Conservation (phyloP, 2,888 invertebrate species). For the Tetramorium bicarinatum region DNA sequence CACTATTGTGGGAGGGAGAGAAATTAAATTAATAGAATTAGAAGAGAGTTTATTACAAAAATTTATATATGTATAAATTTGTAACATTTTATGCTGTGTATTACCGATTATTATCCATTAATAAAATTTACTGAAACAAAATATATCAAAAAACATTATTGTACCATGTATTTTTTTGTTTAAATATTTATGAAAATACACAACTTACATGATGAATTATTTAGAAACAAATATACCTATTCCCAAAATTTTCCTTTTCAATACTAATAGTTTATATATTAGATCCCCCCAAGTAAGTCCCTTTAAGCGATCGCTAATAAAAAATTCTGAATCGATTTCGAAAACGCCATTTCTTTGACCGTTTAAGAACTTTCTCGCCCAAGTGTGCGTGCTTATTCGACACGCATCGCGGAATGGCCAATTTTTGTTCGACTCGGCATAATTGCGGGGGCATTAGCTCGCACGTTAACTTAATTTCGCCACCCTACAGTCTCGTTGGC, state of each 20-base stretch:
- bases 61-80: conserved; percentile 55
- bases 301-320: not conserved
- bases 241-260: not conserved
- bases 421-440: conserved; percentile 18
- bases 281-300: not conserved
- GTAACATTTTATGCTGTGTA: conserved; percentile 52
- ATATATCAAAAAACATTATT: conserved; percentile 54
- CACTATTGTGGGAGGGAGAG: conserved; percentile 22
- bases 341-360: not conserved
- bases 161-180: conserved; percentile 19
- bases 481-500: not conserved
- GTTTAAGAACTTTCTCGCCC: not conserved
- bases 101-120: not conserved
- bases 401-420: conserved; percentile 2
- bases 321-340: not conserved
- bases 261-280: not conserved
- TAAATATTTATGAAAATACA: not conserved
- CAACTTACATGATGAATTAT: not conserved
- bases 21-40: conserved; percentile 51
- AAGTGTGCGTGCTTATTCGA: not conserved
- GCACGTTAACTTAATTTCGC: conserved; percentile 62
- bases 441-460: conserved; percentile 61
- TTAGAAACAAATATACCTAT: not conserved
- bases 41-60: conserved; percentile 30
- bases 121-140: conserved; percentile 59